phyloP scores from a whole-genome alignment of 2,113 vertebrate genomes.

The Gallinago paraguaiae region DNA sequence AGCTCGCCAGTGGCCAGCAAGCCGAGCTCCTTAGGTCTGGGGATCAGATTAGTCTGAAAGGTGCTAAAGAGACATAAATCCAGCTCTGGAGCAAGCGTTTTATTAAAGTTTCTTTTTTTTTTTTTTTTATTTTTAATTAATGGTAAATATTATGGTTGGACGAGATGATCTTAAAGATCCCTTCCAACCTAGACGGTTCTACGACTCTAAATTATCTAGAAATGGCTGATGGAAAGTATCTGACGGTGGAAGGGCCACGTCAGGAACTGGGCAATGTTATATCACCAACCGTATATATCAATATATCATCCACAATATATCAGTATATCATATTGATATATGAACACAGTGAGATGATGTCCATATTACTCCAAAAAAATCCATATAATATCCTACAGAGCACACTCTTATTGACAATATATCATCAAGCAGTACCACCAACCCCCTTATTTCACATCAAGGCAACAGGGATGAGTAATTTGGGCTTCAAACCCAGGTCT shows the following conservation, averaged over 20 bases:
- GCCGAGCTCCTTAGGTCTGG: slow-evolving; percentile 45
- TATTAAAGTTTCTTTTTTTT: not conserved
- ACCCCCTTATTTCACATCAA: not conserved
- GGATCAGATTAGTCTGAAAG: slow-evolving; percentile 68
- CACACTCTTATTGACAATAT: not conserved
- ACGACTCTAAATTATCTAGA: not conserved
- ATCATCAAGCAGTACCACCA: not conserved
- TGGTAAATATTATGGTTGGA: not conserved
- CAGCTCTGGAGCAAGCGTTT: not conserved
- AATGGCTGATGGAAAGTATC: not conserved
- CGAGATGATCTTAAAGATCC: too few relatives aligned
- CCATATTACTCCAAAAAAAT: not conserved
- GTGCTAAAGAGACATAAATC: slow-evolving; percentile 54
- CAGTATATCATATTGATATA: not conserved
- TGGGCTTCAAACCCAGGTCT: accelerated
- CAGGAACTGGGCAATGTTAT: not conserved
- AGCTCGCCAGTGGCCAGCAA: not conserved
- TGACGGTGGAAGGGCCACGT: not conserved
- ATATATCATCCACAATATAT: too few relatives aligned
- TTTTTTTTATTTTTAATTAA: not conserved
- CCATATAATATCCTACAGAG: not conserved
- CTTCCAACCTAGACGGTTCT: too few relatives aligned
- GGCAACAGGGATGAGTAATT: not conserved
- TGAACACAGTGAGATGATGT: not conserved
- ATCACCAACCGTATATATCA: not conserved